Base-by-base conservation (phyloP, 2,888 invertebrate genomes). In the Homarus gammarus region DNA sequence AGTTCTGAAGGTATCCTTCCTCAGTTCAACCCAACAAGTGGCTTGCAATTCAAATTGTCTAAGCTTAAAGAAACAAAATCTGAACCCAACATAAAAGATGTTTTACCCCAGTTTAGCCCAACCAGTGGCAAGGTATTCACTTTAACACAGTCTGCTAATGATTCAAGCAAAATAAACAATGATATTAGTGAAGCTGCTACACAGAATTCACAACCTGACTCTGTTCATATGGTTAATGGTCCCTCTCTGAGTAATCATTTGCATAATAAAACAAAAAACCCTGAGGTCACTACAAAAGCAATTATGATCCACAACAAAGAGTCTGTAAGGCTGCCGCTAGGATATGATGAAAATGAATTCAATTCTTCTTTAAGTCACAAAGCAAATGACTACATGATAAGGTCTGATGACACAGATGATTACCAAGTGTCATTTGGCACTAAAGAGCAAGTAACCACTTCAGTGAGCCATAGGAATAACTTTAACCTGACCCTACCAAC, bases 1-100 rank as follows among this genome's bases (percentile, higher is more conserved):
- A 40, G 27, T 44, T 44, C 44, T 22, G 44, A 75, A 44, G 75
- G 75, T n/a, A 38, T 75, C 44, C 51, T 79, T 1, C 56, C 79
- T 31, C 79, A 79, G 56, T 79, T 79, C 56, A 79, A 49, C 49
- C 79, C 79, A 79, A 56, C 56, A 33, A 79, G 56, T 75, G 75
- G 75, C 22, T 49, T 75, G 27, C 15, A 44, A 15, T 75, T 75
- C 44, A 44, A 40, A 27, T 49, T 75, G 10, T 6, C 27, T 6
- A 75, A 75, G 31, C 36, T n/a, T 3, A 27, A 5, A 40, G 44
- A 75, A 44, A 44, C 49, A 75, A 10, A 27, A 44, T 27, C 40
- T 18, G 75, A 75, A n/a, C 40, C 1, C 18, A 73, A 15, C 2
- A 44, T 2, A 6, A 40, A 36, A 75, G 36, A 44, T 31, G 27